Evolutionary conservation across 2,797 vertebrate genomes (phyloP).

Genomic region (Poecile montanus): DNA sequence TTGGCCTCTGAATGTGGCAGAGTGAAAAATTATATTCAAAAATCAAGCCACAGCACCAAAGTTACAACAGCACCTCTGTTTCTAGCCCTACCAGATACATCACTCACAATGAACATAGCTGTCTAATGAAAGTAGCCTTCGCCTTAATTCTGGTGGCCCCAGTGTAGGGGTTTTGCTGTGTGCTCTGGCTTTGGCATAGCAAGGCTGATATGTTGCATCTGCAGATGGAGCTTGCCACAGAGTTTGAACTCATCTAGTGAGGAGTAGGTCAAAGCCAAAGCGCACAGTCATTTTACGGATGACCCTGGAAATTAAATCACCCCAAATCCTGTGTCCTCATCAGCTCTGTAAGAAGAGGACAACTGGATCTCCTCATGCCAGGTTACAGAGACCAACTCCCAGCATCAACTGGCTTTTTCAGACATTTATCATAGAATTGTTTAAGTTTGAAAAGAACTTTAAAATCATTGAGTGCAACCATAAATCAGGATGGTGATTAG

Average conservation of each 20-base stretch:
- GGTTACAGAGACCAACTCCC: background rate
- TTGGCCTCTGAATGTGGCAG: background rate
- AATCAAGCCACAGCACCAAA: background rate
- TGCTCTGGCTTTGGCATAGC: background rate
- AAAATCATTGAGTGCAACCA: background rate
- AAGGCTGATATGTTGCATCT: rapidly evolving
- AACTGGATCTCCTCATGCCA: background rate
- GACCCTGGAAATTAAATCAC: background rate
- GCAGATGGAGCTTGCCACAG: background rate
- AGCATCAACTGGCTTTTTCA: background rate
- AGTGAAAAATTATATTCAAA: background rate
- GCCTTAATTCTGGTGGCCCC: background rate
- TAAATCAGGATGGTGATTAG: background rate
- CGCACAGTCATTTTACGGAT: background rate
- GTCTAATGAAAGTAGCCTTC: background rate
- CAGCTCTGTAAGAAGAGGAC: background rate
- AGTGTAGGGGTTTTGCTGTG: background rate
- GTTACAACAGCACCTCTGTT: background rate
- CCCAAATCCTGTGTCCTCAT: background rate
- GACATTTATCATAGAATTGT: background rate
- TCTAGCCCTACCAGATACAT: background rate
- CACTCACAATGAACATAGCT: background rate
- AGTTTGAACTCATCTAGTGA: background rate
- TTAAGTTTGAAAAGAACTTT: background rate
- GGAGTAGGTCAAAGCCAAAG: background rate